Base-by-base conservation (phyloP, 2,888 invertebrate genomes). In the Eristalis tenax region DNA sequence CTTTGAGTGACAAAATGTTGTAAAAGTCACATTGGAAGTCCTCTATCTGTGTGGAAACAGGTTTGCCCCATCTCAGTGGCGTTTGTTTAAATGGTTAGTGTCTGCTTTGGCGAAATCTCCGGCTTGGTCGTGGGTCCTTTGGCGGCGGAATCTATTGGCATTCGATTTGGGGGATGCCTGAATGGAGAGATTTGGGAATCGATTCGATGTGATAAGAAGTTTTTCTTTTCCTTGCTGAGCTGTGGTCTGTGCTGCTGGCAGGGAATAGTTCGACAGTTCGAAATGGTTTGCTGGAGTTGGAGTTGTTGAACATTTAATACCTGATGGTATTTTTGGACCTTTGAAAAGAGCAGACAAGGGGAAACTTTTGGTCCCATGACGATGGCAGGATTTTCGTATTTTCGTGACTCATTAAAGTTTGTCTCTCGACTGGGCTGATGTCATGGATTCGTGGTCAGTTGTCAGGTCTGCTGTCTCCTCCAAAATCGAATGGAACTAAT, bases 51-150 rank as follows among this genome's bases (percentile, higher is more conserved):
- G 50, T 50, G 50, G 50, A 18, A 1, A 18, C 50, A n/a, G 26
- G 59, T 10, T 23, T 59, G 13, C 2, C n/a, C 8, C 26, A 2
- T 0, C 59, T 8, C 6, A 11, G 23, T 5, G 22, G 4, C 59
- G 38, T 65, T 57, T 56, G 56, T 63, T 22, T 70, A 57, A 78
- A 78, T 71, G 40, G 57, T 78, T 78, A 56, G 65, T 78, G 78
- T 57, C 78, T 64, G 70, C 64, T 10, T 32, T 28, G 40, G 28
- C 35, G 71, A 71, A 64, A 56, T 71, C 32, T 32, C 43, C 65
- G 43, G 35, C 15, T 5, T 35, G 38, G 15, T n/a, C 11, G 38
- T 43, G 15, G 4, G 61, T 57, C 70, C 40, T 78, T 64, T 64
- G 35, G 70, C n/a, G 35, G 40, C 8, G 18, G 26, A 78, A 57